Conservation (phyloP, 2,797 vertebrate species). For the Sus cebifrons region DNA sequence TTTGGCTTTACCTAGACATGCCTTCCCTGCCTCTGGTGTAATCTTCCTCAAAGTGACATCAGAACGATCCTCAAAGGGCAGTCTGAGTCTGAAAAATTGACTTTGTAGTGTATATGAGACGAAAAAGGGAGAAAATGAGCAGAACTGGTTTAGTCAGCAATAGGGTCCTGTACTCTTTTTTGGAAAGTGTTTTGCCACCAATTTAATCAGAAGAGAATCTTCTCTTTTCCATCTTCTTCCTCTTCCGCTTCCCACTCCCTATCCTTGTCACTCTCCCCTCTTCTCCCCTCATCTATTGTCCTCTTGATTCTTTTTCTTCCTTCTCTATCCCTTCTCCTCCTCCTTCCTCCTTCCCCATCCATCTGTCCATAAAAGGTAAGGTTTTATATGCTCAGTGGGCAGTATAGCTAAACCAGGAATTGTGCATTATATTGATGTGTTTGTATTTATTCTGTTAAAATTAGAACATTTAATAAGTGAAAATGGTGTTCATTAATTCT, state of each 20-base stretch:
- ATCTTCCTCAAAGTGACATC: not conserved
- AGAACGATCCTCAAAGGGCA: not conserved
- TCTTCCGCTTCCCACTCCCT: not conserved
- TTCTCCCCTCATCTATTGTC: no score
- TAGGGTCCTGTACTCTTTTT: not conserved
- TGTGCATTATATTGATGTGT: not conserved
- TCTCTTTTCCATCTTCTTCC: not conserved
- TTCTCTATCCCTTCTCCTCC: not conserved
- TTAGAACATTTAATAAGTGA: not conserved
- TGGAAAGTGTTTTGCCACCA: not conserved
- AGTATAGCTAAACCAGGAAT: not conserved
- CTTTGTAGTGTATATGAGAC: not conserved
- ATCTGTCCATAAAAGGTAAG: not conserved
- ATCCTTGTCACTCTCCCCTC: not conserved
- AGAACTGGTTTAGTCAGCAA: not conserved
- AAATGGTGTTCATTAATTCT: not conserved
- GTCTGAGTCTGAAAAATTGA: not conserved
- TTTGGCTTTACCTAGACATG: not conserved
- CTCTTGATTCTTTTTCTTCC: no score
- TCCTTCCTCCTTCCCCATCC: not conserved
- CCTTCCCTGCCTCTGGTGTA: not conserved
- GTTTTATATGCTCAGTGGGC: not conserved
- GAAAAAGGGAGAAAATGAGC: not conserved
- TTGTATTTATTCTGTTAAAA: constrained; percentile 42
- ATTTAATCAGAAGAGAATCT: not conserved